These are phyloP conservation scores for Anodontia alba DNA, from an alignment of 2,888 invertebrate species.

Conservation along the genomic window DNA sequence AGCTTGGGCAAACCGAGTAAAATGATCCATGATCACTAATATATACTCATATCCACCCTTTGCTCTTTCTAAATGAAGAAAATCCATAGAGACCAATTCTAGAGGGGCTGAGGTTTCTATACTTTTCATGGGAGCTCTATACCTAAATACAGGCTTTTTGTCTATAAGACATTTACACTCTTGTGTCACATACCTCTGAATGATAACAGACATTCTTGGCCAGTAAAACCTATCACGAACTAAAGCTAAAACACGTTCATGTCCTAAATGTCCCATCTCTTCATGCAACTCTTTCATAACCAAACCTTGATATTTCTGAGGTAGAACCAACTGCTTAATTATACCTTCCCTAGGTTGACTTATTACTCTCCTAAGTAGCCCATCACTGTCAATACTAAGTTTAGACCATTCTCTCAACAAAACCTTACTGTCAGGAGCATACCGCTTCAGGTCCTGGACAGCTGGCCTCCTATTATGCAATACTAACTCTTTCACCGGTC, in stretches of 20 bases:
- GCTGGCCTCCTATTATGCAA: background rate
- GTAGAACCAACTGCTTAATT: slow-evolving; percentile 38
- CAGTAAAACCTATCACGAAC: slow-evolving; percentile 56
- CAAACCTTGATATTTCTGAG: slow-evolving; percentile 9
- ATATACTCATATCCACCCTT: slow-evolving; percentile 50
- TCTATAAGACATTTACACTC: slow-evolving; percentile 40
- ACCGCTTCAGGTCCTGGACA: background rate
- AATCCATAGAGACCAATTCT: slow-evolving; percentile 51
- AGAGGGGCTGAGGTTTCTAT: slow-evolving; percentile 45
- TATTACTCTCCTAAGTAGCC: background rate
- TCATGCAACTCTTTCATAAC: slow-evolving; percentile 46
- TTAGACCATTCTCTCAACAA: slow-evolving; percentile 19
- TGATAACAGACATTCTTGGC: slow-evolving; percentile 49
- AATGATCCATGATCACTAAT: slow-evolving; percentile 47
- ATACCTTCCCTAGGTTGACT: slow-evolving; percentile 12
- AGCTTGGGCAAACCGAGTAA: slow-evolving; percentile 41
- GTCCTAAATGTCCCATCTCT: slow-evolving; percentile 55
- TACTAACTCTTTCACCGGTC: background rate
- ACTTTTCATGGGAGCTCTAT: slow-evolving; percentile 31
- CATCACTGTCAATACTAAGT: background rate
- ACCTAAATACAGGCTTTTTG: slow-evolving; percentile 23
- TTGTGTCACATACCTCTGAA: slow-evolving; percentile 38
- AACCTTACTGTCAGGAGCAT: slow-evolving; percentile 3
- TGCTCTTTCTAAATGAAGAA: slow-evolving; percentile 47
- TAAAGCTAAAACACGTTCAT: slow-evolving; percentile 36